phyloP scores from a whole-genome alignment of 2,888 invertebrate genomes.

The Neocrepidodera transversa region DNA sequence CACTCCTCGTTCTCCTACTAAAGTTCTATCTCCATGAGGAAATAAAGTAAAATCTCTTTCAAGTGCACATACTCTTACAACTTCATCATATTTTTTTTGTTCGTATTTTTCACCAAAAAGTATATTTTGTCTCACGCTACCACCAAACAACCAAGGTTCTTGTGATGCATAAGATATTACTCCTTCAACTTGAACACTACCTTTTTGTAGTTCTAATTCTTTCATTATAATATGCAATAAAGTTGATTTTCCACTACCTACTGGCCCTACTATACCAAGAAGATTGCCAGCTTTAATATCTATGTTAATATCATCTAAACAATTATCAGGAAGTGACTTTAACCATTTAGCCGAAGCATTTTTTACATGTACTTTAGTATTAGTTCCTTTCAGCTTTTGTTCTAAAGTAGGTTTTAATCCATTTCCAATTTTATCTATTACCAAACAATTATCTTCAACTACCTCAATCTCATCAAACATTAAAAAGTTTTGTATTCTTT shows the following conservation, averaged over 20 bases:
- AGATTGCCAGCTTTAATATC: slow-evolving; percentile 68
- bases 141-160: slow-evolving; percentile 83
- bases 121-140: slow-evolving; percentile 89
- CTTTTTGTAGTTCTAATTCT: slow-evolving; percentile 73
- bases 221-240: slow-evolving; percentile 67
- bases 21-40: slow-evolving; percentile 79
- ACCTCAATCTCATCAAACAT: slow-evolving; percentile 46
- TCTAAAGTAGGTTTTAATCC: slow-evolving; percentile 61
- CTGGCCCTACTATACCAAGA: slow-evolving; percentile 66
- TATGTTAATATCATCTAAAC: slow-evolving; percentile 70
- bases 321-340: slow-evolving; percentile 45
- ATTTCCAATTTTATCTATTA: neutral
- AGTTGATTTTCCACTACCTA: slow-evolving; percentile 69
- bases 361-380: slow-evolving; percentile 32
- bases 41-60: slow-evolving; percentile 75
- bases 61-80: slow-evolving; percentile 73
- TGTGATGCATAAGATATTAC: slow-evolving; percentile 79
- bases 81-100: slow-evolving; percentile 69
- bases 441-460: neutral
- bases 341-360: slow-evolving; percentile 74
- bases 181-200: slow-evolving; percentile 72
- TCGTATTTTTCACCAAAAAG: slow-evolving; percentile 82
- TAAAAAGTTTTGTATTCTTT: slow-evolving; percentile 65
- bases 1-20: slow-evolving; percentile 75
- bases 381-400: neutral